These are phyloP conservation scores for Lysandra coridon DNA, from an alignment of 2,888 invertebrate species.

Conservation along the genomic window DNA sequence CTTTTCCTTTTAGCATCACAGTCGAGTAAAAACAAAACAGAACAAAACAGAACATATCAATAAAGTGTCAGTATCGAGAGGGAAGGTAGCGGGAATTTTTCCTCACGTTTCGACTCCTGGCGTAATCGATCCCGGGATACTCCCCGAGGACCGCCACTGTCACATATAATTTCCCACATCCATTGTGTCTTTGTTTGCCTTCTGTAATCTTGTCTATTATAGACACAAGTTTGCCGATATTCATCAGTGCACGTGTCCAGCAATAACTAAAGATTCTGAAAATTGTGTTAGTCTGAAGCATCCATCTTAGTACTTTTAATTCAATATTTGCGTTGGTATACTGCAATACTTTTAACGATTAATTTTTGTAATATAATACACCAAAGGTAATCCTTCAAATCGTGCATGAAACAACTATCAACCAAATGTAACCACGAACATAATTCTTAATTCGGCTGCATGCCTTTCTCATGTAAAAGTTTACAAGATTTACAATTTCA, in stretches of 20 bases:
- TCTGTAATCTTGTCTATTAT: neutral
- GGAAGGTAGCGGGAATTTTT: neutral
- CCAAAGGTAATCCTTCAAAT: too few species aligned
- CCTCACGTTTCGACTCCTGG: neutral
- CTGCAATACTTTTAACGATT: too few species aligned
- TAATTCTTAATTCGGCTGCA: too few species aligned
- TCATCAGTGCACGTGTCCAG: too few species aligned
- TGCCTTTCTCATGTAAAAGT: too few species aligned
- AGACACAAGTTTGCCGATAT: neutral
- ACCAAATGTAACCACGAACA: too few species aligned
- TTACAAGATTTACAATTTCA: too few species aligned
- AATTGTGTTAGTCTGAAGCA: too few species aligned
- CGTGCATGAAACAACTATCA: too few species aligned
- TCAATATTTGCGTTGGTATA: too few species aligned
- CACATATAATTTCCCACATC: slow-evolving; percentile 4
- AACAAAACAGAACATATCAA: neutral
- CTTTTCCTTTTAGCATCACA: neutral
- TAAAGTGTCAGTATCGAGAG: neutral
- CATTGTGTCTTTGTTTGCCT: slow-evolving; percentile 15
- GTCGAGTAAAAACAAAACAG: neutral
- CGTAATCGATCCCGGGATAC: neutral
- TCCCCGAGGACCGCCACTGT: neutral
- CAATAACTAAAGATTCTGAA: neutral
- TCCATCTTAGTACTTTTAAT: too few species aligned
- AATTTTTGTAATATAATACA: too few species aligned